Conservation (phyloP, 2,113 vertebrate species). For the Ciconia maguari region DNA sequence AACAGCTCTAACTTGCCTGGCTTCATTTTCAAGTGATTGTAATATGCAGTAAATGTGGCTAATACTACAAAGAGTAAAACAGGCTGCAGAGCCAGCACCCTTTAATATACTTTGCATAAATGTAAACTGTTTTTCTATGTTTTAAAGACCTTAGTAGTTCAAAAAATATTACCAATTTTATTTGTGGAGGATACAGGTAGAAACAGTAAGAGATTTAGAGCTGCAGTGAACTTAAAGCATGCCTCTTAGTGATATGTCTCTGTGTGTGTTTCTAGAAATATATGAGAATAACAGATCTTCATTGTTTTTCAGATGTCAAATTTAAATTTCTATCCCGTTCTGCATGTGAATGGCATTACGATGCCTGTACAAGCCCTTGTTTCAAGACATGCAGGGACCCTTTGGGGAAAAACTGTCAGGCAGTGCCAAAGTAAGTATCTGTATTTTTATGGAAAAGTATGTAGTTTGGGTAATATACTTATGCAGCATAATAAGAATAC, state of each 20-base stretch:
- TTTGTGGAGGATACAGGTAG: not conserved
- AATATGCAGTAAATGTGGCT: not conserved
- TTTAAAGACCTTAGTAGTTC: not conserved
- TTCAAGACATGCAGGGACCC: slow-evolving; percentile 93
- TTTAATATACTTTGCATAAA: not conserved
- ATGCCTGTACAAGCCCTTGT: slow-evolving; percentile 87
- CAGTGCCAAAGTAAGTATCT: slow-evolving; percentile 85
- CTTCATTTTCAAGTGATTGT: not conserved
- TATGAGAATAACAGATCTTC: not conserved
- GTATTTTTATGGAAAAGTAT: not conserved
- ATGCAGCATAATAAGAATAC: not conserved
- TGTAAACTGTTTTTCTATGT: not conserved
- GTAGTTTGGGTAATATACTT: not conserved
- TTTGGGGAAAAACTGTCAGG: slow-evolving; percentile 76
- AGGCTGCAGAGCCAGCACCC: not conserved
- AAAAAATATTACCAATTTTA: not conserved
- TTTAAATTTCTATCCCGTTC: slow-evolving; percentile 67
- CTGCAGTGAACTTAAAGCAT: not conserved
- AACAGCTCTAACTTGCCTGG: not conserved
- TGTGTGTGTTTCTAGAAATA: not conserved
- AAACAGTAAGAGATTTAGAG: not conserved
- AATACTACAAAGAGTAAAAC: not conserved
- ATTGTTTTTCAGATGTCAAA: slow-evolving; percentile 71
- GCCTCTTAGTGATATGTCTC: not conserved
- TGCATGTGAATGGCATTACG: slow-evolving; percentile 90